Evolutionary conservation across 2,113 vertebrate genomes (phyloP).

Genomic region (Phylloscopus whistleri): DNA sequence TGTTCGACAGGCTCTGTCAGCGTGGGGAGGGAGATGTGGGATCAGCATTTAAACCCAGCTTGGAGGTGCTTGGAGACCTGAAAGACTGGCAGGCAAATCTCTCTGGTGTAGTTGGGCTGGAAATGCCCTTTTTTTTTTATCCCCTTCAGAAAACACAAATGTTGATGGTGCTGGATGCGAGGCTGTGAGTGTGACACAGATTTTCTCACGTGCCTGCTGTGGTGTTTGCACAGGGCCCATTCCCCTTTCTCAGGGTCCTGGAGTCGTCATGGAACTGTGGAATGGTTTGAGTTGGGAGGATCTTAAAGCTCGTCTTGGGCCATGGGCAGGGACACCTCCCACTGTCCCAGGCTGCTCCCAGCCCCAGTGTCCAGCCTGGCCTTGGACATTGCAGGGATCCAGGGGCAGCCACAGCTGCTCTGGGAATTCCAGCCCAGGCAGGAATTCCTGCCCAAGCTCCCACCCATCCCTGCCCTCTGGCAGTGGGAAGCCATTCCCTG

Average conservation of each 20-base stretch:
- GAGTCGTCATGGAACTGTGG: neutral
- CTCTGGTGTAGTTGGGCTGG: neutral
- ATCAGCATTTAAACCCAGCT: neutral
- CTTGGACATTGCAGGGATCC: too few species aligned
- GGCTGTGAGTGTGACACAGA: accelerated
- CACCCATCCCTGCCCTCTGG: too few species aligned
- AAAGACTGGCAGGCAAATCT: neutral
- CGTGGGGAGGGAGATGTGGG: accelerated
- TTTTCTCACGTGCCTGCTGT: accelerated
- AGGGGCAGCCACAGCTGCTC: too few species aligned
- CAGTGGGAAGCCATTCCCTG: too few species aligned
- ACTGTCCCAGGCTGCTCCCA: too few species aligned
- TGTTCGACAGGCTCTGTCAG: neutral
- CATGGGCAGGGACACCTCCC: neutral
- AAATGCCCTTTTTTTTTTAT: neutral
- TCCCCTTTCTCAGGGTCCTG: accelerated
- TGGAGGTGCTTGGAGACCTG: neutral
- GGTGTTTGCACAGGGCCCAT: accelerated
- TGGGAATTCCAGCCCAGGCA: too few species aligned
- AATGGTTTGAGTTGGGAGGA: neutral
- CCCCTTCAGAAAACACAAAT: neutral
- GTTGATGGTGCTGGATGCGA: accelerated
- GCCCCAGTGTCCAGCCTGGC: too few species aligned
- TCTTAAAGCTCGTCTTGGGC: neutral
- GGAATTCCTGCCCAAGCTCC: too few species aligned